Percentiles rank a stretch among this genome's conserved stretches.
phyloP scores from a whole-genome alignment of 2,113 vertebrate genomes.

The Vombatus ursinus region DNA sequence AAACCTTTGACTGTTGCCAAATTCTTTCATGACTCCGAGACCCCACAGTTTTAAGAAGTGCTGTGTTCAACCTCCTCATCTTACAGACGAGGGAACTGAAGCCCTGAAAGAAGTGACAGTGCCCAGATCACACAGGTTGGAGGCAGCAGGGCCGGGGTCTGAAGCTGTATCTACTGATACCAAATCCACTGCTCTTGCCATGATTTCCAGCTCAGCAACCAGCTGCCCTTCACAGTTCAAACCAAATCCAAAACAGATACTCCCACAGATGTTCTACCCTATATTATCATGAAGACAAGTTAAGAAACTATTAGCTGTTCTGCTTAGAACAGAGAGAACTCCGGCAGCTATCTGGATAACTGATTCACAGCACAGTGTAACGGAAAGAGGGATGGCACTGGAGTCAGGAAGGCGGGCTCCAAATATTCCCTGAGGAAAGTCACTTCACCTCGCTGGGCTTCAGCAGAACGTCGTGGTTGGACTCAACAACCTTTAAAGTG shows the following conservation, averaged over 20 bases:
- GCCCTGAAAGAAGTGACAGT: neutral
- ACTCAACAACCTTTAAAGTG: neutral
- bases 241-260: neutral
- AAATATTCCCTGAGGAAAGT: neutral
- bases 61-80: no score
- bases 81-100: no score
- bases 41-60: no score
- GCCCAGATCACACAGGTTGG: neutral
- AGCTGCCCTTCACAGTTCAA: neutral
- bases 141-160: neutral
- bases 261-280: neutral
- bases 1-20: no score
- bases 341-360: neutral
- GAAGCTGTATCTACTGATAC: neutral
- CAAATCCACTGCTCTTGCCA: neutral
- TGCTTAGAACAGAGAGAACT: neutral
- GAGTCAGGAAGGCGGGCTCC: neutral
- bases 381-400: neutral
- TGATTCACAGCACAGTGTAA: neutral
- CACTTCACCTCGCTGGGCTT: neutral
- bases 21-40: no score
- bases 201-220: neutral
- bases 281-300: neutral
- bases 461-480: neutral
- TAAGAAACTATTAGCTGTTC: neutral